Evolutionary conservation across 1,140 invertebrate genomes (phyloP).

Genomic region (Drosophila leontia): DNA sequence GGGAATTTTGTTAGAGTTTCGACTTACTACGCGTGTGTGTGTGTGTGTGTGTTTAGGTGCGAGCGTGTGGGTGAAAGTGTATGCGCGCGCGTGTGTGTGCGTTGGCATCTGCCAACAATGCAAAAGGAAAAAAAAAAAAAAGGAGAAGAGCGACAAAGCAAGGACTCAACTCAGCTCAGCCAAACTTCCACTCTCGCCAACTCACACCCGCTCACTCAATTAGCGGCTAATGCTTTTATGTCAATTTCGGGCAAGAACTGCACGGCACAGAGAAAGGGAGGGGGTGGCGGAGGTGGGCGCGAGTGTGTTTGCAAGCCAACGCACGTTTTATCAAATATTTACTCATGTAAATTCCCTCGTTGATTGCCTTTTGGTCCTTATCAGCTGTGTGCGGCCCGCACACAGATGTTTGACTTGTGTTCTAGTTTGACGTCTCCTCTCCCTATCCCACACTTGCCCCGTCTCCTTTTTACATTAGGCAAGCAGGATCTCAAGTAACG

Average conservation of each 20-base stretch:
- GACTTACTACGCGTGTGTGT: slow-evolving; percentile 12
- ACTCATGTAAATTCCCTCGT: slow-evolving; percentile 41
- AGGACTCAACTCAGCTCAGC: not conserved
- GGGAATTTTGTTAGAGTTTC: slow-evolving; percentile 48
- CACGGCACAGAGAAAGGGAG: not conserved
- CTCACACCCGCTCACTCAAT: slow-evolving; percentile 53
- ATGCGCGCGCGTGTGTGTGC: slow-evolving; percentile 2
- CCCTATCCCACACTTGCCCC: not conserved
- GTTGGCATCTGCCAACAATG: slow-evolving; percentile 62
- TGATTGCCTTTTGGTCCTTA: slow-evolving; percentile 41
- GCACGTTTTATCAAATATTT: slow-evolving; percentile 64
- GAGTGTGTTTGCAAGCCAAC: not conserved
- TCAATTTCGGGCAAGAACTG: slow-evolving; percentile 35
- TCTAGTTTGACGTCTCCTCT: not conserved
- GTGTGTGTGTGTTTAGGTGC: slow-evolving; percentile 16
- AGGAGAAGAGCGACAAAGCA: slow-evolving; percentile 11
- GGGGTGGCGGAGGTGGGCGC: not conserved
- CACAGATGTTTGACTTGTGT: slow-evolving; percentile 32
- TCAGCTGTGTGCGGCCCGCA: slow-evolving; percentile 15
- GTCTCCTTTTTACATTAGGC: not conserved
- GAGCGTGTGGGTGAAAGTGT: slow-evolving; percentile 7
- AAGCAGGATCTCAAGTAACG: slow-evolving; percentile 23
- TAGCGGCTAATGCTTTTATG: slow-evolving; percentile 64
- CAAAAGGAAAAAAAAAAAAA: slow-evolving; percentile 36
- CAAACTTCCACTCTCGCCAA: not conserved